Evolutionary conservation across 2,797 vertebrate species (phyloP).

Genomic region (Spea hammondii): DNA sequence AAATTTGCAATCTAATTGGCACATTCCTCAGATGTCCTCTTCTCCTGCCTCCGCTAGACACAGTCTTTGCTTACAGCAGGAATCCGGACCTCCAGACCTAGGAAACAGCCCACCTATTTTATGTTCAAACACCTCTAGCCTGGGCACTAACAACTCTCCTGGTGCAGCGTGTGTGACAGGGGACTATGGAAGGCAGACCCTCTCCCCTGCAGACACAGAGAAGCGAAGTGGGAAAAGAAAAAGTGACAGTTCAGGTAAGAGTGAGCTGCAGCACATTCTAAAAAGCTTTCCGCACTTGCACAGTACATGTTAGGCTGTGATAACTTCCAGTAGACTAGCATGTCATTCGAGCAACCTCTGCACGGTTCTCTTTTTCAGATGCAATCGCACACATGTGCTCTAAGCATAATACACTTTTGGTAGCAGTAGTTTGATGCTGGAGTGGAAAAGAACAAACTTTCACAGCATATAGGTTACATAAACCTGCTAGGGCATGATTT

Average conservation of each 20-base stretch:
- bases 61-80: constrained; percentile 85
- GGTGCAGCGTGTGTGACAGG: constrained; percentile 85
- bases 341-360: background rate
- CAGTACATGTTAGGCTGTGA: background rate
- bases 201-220: constrained; percentile 90
- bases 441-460: too few species aligned
- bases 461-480: too few species aligned
- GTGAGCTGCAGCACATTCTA: background rate
- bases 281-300: background rate
- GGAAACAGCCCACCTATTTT: constrained; percentile 82
- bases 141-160: constrained; percentile 80
- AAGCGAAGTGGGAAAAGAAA: constrained; percentile 90
- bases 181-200: constrained; percentile 90
- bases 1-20: constrained; percentile 87
- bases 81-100: constrained; percentile 79
- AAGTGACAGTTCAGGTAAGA: constrained; percentile 96
- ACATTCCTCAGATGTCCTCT: constrained; percentile 90
- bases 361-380: background rate
- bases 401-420: too few species aligned
- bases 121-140: constrained; percentile 84
- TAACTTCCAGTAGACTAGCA: background rate
- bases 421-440: too few species aligned
- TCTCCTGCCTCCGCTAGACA: constrained; percentile 74
- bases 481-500: too few species aligned
- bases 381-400: background rate